Evolutionary conservation across 2,113 vertebrate species (phyloP), one percentile per base, ranked within the genome.

Genomic region (Anseranas semipalmata): DNA sequence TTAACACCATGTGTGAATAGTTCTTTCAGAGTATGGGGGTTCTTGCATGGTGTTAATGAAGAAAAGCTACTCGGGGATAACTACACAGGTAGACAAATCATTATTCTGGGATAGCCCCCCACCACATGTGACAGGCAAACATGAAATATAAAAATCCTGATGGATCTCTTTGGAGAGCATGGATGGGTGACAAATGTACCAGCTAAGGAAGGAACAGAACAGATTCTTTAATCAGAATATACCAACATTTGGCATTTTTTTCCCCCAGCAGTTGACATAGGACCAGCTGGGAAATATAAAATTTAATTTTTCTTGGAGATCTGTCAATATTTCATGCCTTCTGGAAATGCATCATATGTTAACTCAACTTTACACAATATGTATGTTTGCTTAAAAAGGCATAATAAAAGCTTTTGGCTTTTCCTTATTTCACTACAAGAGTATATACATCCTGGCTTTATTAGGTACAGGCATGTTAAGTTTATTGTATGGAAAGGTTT

Each of bases 351-450:
- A 65, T 72, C 82, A 7, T 87, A 89, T 80, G 28, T 85, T 93
- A 95, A 92, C 67, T 76, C 88, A 89, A 94, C 56, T 85, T 84
- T 90, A 85, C 93, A 95, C 78, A 68, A 8, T 89, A 91, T 96
- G 94, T 96, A 96, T 87, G 82, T 96, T 96, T 93, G 96, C 96
- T 97, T 97, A 86, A 89, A 94, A 90, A 97, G 75, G 89, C 82
- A 21, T 91, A 97, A 97, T 97, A 97, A 97, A 97, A 96, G 72
- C 88, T 96, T 94, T 87, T 59, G 79, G 93, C 87, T 94, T 96
- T 72, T 83, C 77, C 86, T 85, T 70, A 39, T 94, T 90, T 86
- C 72, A 46, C 62, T 63, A 75, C 45, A 58, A 62, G 66, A 60
- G 60, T 45, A 30, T 37, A 75, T n/a, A 72, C 27, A 53, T 63